These are phyloP conservation scores for Andrena camellia DNA, from an alignment of 2,888 invertebrate species.

Conservation along the genomic window DNA sequence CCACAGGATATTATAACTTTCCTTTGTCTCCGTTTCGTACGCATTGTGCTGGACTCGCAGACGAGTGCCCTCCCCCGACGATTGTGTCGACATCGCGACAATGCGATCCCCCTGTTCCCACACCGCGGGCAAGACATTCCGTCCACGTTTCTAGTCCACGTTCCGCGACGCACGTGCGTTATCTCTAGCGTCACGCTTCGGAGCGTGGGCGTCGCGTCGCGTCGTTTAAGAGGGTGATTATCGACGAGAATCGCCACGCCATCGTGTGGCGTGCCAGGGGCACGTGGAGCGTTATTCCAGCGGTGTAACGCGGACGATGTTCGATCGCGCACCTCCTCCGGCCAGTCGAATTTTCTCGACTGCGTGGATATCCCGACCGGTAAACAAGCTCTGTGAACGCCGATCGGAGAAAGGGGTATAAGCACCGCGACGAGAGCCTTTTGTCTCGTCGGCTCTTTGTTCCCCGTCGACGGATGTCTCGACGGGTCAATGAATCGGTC, in stretches of 20 bases:
- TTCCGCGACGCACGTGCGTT: constrained; percentile 37
- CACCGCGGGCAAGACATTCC: constrained; percentile 19
- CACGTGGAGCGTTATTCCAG: neutral
- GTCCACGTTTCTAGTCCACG: constrained; percentile 23
- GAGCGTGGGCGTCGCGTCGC: constrained; percentile 11
- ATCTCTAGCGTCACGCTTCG: neutral
- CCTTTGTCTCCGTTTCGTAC: constrained; percentile 15
- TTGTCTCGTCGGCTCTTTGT: constrained; percentile 73
- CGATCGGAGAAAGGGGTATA: constrained; percentile 64
- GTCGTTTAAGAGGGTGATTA: constrained; percentile 16
- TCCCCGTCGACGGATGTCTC: constrained; percentile 72
- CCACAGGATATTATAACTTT: constrained; percentile 8
- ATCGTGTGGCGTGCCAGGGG: neutral
- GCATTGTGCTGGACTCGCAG: neutral
- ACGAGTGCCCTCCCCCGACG: too few relatives aligned
- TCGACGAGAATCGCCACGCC: constrained; percentile 4
- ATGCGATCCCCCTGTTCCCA: constrained; percentile 3
- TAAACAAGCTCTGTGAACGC: constrained; percentile 40
- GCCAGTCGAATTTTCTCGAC: constrained; percentile 34
- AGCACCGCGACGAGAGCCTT: constrained; percentile 66
- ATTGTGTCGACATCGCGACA: neutral
- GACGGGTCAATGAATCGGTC: constrained; percentile 74
- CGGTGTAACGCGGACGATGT: neutral
- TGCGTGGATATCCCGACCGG: constrained; percentile 23
- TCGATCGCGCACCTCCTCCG: neutral